phyloP scores from a whole-genome alignment of 2,888 invertebrate genomes.

The Meiosimyza platycephala region DNA sequence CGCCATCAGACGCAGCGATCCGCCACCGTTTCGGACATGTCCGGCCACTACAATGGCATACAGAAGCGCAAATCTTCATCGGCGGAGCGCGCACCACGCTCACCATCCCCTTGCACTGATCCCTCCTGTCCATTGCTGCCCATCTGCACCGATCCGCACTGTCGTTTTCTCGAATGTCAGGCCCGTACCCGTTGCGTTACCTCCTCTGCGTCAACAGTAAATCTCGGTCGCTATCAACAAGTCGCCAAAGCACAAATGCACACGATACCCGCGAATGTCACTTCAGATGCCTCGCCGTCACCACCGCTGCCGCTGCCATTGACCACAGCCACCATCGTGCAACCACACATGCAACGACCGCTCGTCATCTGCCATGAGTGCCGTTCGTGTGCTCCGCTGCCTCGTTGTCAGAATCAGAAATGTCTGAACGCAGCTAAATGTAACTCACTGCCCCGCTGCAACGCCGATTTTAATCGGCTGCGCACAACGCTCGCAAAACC shows the following conservation, averaged over 20 bases:
- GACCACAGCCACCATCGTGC: constrained; percentile 41
- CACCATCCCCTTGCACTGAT: constrained; percentile 66
- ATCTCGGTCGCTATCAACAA: constrained; percentile 60
- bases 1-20: constrained; percentile 67
- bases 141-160: constrained; percentile 67
- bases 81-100: constrained; percentile 65
- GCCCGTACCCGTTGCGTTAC: constrained; percentile 48
- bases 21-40: constrained; percentile 67
- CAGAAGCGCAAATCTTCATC: constrained; percentile 65
- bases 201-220: constrained; percentile 54
- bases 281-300: constrained; percentile 53
- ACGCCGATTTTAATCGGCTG: constrained; percentile 66
- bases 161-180: constrained; percentile 63
- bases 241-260: constrained; percentile 57
- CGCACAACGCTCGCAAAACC: constrained; percentile 62
- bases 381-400: constrained; percentile 62
- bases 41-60: constrained; percentile 55
- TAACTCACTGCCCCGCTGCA: constrained; percentile 68
- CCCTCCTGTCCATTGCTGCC: constrained; percentile 66
- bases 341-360: constrained; percentile 33
- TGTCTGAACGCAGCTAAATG: constrained; percentile 67
- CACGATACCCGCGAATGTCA: constrained; percentile 57
- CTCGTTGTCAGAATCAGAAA: constrained; percentile 67
- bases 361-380: constrained; percentile 65
- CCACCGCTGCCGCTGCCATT: constrained; percentile 56